Conservation (phyloP, 2,113 vertebrate genomes). For the Chloropsis hardwickii region DNA sequence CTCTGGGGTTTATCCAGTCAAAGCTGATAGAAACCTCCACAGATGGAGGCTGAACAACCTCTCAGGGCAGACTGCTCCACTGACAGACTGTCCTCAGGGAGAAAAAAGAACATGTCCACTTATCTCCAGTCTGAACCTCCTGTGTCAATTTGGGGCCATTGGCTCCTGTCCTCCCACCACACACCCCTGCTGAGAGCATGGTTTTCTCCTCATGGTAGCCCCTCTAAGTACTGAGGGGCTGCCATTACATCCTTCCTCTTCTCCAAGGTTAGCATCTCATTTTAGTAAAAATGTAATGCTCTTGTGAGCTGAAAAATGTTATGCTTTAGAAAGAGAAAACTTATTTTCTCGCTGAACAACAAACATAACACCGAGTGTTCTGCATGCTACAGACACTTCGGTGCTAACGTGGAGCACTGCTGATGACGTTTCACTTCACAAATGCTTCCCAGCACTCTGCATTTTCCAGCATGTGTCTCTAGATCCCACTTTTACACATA, state of each 20-base stretch:
- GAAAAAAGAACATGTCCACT: too few relatives aligned
- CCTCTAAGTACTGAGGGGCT: neutral
- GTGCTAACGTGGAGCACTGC: neutral
- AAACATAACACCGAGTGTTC: accelerated
- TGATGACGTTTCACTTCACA: neutral
- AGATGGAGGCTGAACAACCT: neutral
- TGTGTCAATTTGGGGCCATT: accelerated
- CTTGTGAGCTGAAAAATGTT: neutral
- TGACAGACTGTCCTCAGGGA: neutral
- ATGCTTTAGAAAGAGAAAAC: neutral
- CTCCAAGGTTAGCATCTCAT: neutral
- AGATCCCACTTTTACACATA: neutral
- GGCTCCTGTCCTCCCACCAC: neutral
- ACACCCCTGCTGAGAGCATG: accelerated
- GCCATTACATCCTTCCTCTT: neutral
- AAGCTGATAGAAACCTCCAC: neutral
- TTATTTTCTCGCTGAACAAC: neutral
- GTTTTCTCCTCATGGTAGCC: neutral
- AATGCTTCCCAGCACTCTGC: neutral
- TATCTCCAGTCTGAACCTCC: neutral
- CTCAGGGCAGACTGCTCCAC: neutral
- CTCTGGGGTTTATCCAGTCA: neutral
- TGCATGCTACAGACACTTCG: neutral
- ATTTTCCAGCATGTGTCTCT: neutral
- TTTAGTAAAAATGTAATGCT: neutral